phyloP scores from a whole-genome alignment of 2,113 vertebrate genomes.

The Pteruthius melanotis region DNA sequence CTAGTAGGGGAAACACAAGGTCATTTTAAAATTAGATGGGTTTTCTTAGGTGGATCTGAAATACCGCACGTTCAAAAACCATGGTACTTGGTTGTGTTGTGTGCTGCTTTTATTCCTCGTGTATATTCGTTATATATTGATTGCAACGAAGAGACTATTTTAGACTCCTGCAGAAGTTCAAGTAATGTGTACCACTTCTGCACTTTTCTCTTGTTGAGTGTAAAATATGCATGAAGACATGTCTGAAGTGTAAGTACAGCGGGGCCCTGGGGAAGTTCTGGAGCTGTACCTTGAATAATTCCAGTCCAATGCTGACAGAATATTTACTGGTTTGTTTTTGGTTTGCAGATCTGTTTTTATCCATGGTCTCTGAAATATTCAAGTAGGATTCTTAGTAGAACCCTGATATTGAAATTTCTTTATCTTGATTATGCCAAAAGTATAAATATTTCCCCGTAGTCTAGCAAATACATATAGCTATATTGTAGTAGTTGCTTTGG shows the following conservation, averaged over 20 bases:
- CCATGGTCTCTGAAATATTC: neutral
- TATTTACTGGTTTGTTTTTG: constrained; percentile 8
- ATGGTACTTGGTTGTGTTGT: neutral
- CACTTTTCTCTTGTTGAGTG: neutral
- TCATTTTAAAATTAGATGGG: neutral
- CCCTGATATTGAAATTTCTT: neutral
- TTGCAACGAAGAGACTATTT: neutral
- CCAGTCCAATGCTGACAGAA: neutral
- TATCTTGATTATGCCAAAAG: neutral
- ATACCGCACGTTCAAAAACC: neutral
- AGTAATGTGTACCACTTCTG: neutral
- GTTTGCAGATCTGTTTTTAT: neutral
- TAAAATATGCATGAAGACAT: constrained; percentile 49
- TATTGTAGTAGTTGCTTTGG: neutral
- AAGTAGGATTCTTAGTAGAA: neutral
- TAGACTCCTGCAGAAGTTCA: neutral
- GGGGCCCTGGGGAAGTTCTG: neutral
- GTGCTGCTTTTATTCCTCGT: neutral
- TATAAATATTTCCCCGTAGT: neutral
- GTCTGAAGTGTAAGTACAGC: neutral
- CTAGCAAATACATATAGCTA: neutral
- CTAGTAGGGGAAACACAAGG: neutral
- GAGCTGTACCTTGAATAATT: neutral
- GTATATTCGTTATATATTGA: neutral
- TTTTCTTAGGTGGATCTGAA: neutral